Evolutionary conservation across 2,797 vertebrate genomes (phyloP).

Genomic region (Bryconaethiops microstoma): DNA sequence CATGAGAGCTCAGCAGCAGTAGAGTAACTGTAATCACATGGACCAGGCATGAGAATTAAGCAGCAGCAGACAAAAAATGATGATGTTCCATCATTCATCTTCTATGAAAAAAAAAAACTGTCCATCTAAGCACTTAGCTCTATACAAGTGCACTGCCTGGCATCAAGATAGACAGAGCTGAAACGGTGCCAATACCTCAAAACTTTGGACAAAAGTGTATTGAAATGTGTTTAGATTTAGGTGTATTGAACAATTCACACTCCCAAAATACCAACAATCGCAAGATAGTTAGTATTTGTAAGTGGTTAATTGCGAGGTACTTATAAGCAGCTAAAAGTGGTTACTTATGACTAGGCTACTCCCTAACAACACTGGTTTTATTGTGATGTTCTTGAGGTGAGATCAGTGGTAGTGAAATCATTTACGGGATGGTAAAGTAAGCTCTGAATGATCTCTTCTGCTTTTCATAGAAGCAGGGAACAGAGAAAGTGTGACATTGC

Average conservation of each 20-base stretch:
- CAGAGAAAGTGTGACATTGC: constrained; percentile 58
- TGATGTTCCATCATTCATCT: no score
- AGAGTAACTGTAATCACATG: no score
- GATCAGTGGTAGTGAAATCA: constrained; percentile 58
- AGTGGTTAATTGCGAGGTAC: no score
- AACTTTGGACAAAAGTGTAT: background rate
- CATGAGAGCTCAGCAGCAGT: no score
- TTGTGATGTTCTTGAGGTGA: constrained; percentile 1
- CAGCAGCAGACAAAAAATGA: no score
- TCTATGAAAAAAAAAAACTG: no score
- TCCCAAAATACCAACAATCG: background rate
- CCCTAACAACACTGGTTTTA: background rate
- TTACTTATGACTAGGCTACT: background rate
- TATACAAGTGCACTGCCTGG: no score
- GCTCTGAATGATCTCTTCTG: constrained; percentile 63
- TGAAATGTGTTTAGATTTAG: background rate
- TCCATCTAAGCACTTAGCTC: no score
- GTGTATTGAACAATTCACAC: background rate
- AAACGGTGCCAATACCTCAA: no score
- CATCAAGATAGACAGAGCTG: no score
- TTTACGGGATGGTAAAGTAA: constrained; percentile 72
- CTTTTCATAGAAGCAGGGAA: constrained; percentile 64
- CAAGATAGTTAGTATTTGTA: background rate
- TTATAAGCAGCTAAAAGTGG: no score
- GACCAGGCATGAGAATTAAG: no score